These are phyloP conservation scores for Trididemnum nubilum DNA, from an alignment of 23 tunicate species.

Conservation along the genomic window DNA sequence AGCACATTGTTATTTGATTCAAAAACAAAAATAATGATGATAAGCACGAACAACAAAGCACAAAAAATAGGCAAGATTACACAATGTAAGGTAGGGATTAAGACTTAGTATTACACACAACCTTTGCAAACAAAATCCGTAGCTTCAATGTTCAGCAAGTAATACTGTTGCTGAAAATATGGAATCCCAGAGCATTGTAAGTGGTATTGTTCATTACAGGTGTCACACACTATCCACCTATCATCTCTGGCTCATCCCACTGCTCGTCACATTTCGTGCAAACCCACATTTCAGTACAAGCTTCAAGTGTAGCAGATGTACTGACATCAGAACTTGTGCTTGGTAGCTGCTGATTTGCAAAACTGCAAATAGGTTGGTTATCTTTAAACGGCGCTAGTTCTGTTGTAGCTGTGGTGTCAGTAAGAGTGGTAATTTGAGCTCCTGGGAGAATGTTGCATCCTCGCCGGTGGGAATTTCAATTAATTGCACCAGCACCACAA, in stretches of 20 bases:
- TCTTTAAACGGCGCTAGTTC: not conserved
- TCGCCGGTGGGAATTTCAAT: slow-evolving; percentile 8
- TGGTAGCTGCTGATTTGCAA: no score
- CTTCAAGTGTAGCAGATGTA: not conserved
- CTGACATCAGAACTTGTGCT: not conserved
- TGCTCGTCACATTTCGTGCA: not conserved
- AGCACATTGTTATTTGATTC: no score
- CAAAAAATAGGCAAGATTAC: no score
- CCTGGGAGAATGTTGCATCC: slow-evolving; percentile 10
- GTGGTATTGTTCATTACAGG: not conserved
- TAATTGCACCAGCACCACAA: not conserved
- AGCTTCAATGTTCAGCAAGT: not conserved
- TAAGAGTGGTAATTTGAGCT: not conserved
- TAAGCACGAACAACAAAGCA: no score
- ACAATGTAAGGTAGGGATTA: no score
- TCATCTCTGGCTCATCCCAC: not conserved
- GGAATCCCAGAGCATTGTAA: not conserved
- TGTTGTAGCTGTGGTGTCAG: not conserved
- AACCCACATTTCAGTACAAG: not conserved
- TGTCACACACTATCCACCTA: not conserved
- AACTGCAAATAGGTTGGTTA: not conserved
- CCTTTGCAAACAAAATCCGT: not conserved
- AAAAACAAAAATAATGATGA: no score
- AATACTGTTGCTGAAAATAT: no score
- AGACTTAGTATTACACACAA: no score